Percentiles rank a stretch among this genome's conserved stretches.
Evolutionary conservation across 2,888 invertebrate species (phyloP).

Genomic region (Hybos culiciformis): DNA sequence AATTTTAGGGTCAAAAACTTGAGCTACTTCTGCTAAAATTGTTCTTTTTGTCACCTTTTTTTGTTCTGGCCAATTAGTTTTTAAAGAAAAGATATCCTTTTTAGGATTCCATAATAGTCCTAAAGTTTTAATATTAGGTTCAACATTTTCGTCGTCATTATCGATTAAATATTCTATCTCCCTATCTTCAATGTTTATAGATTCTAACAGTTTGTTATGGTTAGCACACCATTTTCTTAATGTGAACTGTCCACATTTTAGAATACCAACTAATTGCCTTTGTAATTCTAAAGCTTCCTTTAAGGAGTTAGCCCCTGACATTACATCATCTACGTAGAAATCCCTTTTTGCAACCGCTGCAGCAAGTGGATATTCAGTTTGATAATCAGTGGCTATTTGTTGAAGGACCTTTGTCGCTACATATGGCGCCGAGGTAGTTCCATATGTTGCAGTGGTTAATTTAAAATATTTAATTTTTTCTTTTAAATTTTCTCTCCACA

Average conservation of each 20-base stretch:
- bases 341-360: slow-evolving; percentile 4
- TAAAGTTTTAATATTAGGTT: neutral
- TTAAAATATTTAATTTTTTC: slow-evolving; percentile 1
- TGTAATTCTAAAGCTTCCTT: slow-evolving; percentile 1
- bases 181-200: too few species aligned
- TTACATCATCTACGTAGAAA: slow-evolving; percentile 14
- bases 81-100: neutral
- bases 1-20: too few species aligned
- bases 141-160: too few species aligned
- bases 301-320: slow-evolving; percentile 5
- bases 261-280: neutral
- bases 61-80: neutral
- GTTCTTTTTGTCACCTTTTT: neutral
- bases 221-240: slow-evolving; percentile 3
- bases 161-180: too few species aligned
- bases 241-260: neutral
- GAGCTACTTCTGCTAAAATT: neutral
- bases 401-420: slow-evolving; percentile 3
- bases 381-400: slow-evolving; percentile 11
- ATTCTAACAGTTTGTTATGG: neutral
- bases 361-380: slow-evolving; percentile 8
- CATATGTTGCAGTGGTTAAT: slow-evolving; percentile 10
- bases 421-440: slow-evolving; percentile 2
- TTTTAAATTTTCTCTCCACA: slow-evolving; percentile 4
- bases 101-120: neutral